phyloP scores from a whole-genome alignment of 2,113 vertebrate species.

The Eira barbara region DNA sequence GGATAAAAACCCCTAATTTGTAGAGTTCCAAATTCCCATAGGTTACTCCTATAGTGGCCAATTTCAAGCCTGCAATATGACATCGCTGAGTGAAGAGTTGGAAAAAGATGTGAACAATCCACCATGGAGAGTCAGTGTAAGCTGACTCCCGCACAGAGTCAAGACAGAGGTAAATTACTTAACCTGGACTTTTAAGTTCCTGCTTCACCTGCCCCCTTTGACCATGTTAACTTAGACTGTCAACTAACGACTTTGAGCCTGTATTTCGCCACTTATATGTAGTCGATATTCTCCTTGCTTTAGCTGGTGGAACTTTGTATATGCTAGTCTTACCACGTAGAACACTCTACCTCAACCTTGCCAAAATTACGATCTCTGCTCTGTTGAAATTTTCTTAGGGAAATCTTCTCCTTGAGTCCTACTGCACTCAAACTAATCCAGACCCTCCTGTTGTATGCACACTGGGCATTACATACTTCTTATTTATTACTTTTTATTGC shows the following conservation, averaged over 20 bases:
- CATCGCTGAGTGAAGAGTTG: neutral
- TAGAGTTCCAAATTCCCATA: neutral
- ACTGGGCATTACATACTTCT: fast-evolving
- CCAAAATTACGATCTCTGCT: neutral
- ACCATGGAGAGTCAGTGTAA: neutral
- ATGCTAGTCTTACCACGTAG: neutral
- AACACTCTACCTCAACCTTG: neutral
- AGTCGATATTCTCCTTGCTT: neutral
- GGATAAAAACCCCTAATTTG: neutral
- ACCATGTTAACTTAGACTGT: neutral
- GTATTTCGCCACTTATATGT: neutral
- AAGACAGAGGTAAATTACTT: neutral
- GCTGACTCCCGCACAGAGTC: neutral
- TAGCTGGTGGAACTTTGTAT: neutral
- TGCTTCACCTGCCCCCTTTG: neutral
- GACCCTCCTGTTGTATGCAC: fast-evolving
- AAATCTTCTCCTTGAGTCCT: neutral
- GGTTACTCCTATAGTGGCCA: neutral
- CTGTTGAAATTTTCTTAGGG: neutral
- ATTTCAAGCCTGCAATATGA: neutral
- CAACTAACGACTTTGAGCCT: neutral
- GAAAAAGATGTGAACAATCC: neutral
- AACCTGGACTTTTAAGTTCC: neutral
- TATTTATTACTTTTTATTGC: too few species aligned
- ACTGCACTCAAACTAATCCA: neutral